Percentiles rank a stretch among this genome's conserved stretches.
Conservation (phyloP, 2,888 invertebrate species). For the Arrhopalites spinosus region DNA sequence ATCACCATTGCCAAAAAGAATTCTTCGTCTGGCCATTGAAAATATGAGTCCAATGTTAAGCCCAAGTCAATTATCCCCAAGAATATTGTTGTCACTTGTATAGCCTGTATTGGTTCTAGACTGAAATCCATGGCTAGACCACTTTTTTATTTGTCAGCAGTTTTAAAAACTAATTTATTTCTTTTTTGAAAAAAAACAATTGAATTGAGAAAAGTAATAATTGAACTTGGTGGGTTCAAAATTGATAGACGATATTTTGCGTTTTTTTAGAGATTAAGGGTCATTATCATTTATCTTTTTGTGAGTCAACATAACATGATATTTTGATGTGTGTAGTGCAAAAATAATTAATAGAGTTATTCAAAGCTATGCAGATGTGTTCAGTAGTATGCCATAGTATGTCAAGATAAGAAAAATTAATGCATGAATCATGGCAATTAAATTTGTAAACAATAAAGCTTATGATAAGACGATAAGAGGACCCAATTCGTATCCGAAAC, state of each 20-base stretch:
- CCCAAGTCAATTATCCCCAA: constrained; percentile 34
- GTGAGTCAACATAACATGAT: not conserved
- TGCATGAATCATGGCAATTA: too few relatives aligned
- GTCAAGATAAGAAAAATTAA: too few relatives aligned
- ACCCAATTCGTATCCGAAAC: too few relatives aligned
- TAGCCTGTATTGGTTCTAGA: too few relatives aligned
- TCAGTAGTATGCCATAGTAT: too few relatives aligned
- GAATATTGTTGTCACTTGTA: not conserved
- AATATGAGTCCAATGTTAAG: constrained; percentile 18
- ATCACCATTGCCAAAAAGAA: constrained; percentile 36
- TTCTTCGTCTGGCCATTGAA: constrained; percentile 30
- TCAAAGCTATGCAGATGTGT: too few relatives aligned
- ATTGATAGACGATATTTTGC: not conserved
- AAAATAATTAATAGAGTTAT: too few relatives aligned
- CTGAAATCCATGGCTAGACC: constrained; percentile 1
- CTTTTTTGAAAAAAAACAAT: not conserved
- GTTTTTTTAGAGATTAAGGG: not conserved
- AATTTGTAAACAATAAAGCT: too few relatives aligned
- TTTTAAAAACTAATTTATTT: not conserved
- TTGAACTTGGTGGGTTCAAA: not conserved
- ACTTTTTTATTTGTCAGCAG: too few relatives aligned
- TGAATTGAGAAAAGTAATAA: not conserved
- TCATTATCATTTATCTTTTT: not conserved
- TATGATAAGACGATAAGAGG: too few relatives aligned
- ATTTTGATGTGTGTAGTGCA: too few relatives aligned